Percentiles rank a stretch among this genome's conserved stretches.
Evolutionary conservation across 1,140 invertebrate genomes (phyloP).

Genomic region (Solen grandis): DNA sequence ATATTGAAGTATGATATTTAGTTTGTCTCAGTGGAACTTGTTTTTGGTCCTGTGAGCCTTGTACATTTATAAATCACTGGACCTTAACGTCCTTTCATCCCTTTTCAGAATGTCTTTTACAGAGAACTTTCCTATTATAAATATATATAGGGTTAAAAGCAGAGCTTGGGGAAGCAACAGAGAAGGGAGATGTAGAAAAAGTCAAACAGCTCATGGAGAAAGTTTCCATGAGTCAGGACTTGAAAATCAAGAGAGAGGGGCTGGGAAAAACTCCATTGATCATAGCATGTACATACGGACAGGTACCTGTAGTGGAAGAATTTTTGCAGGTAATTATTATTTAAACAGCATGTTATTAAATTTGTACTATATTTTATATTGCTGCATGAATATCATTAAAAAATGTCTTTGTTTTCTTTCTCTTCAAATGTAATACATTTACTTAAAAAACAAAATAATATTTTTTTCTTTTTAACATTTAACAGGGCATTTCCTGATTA

Average conservation of each 20-base stretch:
- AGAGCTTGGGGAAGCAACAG: slow-evolving; percentile 50
- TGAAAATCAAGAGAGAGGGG: slow-evolving; percentile 59
- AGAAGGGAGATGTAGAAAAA: slow-evolving; percentile 53
- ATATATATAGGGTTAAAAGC: slow-evolving; percentile 39
- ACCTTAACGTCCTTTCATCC: background rate
- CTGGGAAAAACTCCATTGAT: slow-evolving; percentile 62
- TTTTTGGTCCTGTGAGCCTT: background rate
- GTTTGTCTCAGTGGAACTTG: background rate
- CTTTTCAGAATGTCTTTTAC: background rate
- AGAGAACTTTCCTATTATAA: background rate
- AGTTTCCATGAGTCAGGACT: slow-evolving; percentile 1
- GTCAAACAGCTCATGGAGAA: slow-evolving; percentile 47
- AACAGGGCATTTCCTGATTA: no score
- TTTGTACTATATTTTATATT: no score
- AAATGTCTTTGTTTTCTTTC: no score
- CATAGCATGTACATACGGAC: slow-evolving; percentile 72
- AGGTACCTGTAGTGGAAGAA: slow-evolving; percentile 65
- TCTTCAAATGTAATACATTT: no score
- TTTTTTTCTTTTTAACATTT: no score
- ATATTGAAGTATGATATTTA: background rate
- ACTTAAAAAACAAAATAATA: no score
- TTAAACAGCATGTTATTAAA: no score
- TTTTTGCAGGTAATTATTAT: slow-evolving; percentile 67
- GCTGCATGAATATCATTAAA: no score
- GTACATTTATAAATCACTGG: background rate